A percentile compares a stretch with the other conserved stretches of the same genome.
Evolutionary conservation across 2,113 vertebrate species (phyloP).

Genomic region (human (Homo sapiens)): GRCh38 chr22:26360001-26360500

Average conservation of each 20-base stretch:
- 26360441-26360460: background rate
- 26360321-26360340: background rate
- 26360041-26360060: background rate
- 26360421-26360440: background rate
- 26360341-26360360: background rate
- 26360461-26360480: background rate
- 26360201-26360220: background rate
- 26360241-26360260: rapidly evolving
- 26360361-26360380: background rate
- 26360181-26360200: background rate
- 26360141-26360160: background rate
- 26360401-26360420: background rate
- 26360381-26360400: no score
- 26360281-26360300: background rate
- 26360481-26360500: background rate
- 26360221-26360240: background rate
- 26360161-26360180: background rate
- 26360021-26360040: background rate
- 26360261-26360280: background rate
- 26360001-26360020: background rate
- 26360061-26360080: background rate
- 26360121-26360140: background rate
- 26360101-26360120: background rate
- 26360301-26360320: rapidly evolving
- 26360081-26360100: background rate